phyloP scores from a whole-genome alignment of 2,113 vertebrate species.

The Ailuropoda melanoleuca region DNA sequence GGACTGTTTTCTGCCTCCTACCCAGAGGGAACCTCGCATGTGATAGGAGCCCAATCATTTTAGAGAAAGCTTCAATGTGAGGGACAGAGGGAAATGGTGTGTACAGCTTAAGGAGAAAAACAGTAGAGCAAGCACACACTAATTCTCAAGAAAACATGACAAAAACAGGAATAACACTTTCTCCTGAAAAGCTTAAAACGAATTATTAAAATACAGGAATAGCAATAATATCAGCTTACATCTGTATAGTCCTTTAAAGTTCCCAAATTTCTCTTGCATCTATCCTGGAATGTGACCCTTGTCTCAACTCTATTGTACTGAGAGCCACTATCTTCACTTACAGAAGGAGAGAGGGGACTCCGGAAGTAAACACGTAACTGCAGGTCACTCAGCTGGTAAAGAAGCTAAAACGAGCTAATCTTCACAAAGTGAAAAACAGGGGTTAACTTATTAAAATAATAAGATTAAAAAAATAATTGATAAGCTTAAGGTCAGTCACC shows the following conservation, averaged over 20 bases:
- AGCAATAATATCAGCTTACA: background rate
- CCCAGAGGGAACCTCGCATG: background rate
- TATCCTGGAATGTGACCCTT: background rate
- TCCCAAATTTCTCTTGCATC: background rate
- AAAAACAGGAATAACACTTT: background rate
- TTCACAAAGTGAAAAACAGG: background rate
- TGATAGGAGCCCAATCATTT: background rate
- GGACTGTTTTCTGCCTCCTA: background rate
- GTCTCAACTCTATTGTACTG: background rate
- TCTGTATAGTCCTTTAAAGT: background rate
- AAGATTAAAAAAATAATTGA: background rate
- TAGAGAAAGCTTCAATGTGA: background rate
- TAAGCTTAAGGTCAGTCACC: background rate
- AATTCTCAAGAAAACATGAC: background rate
- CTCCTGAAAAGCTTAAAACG: background rate
- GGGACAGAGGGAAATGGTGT: background rate
- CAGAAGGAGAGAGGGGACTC: background rate
- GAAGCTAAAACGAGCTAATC: background rate
- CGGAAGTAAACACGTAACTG: background rate
- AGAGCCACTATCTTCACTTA: background rate
- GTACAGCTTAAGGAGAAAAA: background rate
- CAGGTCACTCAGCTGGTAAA: background rate
- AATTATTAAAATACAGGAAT: background rate
- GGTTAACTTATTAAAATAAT: background rate
- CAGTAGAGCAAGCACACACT: background rate